Base-by-base conservation (phyloP, 2,113 vertebrate genomes). In the Lampris incognitus region DNA sequence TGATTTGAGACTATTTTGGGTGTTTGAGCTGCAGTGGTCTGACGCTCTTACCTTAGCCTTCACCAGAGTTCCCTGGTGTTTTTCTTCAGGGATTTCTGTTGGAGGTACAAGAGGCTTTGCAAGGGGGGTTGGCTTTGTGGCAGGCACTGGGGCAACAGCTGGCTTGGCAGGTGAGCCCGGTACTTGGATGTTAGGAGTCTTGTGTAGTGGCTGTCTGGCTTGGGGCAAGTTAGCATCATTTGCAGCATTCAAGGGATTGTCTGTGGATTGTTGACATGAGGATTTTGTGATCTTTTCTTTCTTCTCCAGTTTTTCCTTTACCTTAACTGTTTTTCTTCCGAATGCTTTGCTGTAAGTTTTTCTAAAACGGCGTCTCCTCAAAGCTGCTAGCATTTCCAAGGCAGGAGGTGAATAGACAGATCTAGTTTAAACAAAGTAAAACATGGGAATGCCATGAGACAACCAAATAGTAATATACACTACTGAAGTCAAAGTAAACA, bases 51-150 rank as follows among this genome's bases (percentile, higher is more conserved):
- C 44, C 44, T 46, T 4, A 46, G 44, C 44, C 44, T 46, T 46
- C 44, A 46, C 44, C 44, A 5, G 4, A 81, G 60, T 84, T 83
- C 44, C 74, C 38, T 6, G 87, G 84, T 70, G 83, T 82, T 24
- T 88, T 69, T 3, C 88, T 74, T 46, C n/a, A 6, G n/a, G 54
- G 5, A 42, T 6, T 58, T 66, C 13, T n/a, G 40, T 57, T 8
- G 24, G 37, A 9, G 55, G 2, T 4, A 7, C 44, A 46, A 7
- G 55, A 1, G 55, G 1, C 2, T 57, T 24, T 57, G 24, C 6
- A 57, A 3, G 8, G 24, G 55, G 24, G 3, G 3, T 13, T 8
- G 55, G 55, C 24, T 57, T 9, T 1, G 36, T 57, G 55, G n/a
- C 37, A 3, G 24, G 36, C 4, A 86, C 67, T 36, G 7, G 7